Conservation (phyloP, 1,140 invertebrate species). For the Dufourea novaeangliae region DNA sequence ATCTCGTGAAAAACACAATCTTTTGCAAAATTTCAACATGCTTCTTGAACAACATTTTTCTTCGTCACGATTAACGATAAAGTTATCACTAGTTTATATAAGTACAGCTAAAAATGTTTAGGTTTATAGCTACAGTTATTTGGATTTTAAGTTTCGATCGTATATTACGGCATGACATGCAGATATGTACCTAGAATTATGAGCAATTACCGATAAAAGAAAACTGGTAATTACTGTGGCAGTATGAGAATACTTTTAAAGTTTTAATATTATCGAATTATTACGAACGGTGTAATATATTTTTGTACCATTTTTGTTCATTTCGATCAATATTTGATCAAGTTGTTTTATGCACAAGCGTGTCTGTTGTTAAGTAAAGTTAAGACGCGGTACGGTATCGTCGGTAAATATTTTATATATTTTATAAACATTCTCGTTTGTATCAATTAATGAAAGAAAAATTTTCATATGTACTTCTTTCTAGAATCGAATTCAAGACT, state of each 20-base stretch:
- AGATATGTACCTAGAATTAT: conserved; percentile 35
- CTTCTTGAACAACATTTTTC: background rate
- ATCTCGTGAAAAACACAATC: conserved; percentile 2
- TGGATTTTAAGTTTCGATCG: conserved; percentile 24
- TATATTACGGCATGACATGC: conserved; percentile 23
- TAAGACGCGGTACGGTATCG: conserved; percentile 4
- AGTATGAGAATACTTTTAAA: conserved; percentile 15
- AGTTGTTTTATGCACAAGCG: conserved; percentile 29
- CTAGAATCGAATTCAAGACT: background rate
- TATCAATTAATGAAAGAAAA: conserved; percentile 29
- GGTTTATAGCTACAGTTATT: conserved; percentile 31
- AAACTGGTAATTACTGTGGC: conserved; percentile 35
- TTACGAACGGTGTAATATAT: background rate
- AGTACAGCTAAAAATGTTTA: conserved; percentile 39
- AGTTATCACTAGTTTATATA: background rate
- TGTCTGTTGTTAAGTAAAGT: conserved; percentile 4
- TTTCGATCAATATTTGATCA: conserved; percentile 1
- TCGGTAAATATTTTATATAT: conserved; percentile 8
- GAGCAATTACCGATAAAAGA: conserved; percentile 4
- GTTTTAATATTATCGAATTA: conserved; percentile 29
- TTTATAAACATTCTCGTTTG: conserved; percentile 4
- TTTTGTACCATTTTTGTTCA: conserved; percentile 13
- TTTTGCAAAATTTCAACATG: background rate
- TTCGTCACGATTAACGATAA: background rate
- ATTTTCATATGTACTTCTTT: conserved; percentile 17